These are phyloP conservation scores for Falco berigora DNA, from an alignment of 2,797 vertebrate species.

Conservation along the genomic window DNA sequence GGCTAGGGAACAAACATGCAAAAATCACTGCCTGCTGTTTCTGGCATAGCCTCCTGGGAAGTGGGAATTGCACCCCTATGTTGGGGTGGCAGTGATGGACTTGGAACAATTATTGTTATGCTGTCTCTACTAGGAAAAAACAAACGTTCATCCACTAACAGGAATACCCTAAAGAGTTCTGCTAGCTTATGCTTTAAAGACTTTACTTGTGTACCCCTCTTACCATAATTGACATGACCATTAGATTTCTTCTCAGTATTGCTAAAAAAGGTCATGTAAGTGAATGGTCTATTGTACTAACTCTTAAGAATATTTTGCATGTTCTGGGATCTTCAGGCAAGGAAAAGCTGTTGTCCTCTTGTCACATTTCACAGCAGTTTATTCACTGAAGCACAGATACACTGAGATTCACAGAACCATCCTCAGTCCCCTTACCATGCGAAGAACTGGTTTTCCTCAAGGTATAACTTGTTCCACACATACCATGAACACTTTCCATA, in stretches of 20 bases:
- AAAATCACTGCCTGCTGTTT: not conserved
- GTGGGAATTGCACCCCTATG: not conserved
- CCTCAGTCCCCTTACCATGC: not conserved
- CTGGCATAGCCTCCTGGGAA: not conserved
- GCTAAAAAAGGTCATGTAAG: not conserved
- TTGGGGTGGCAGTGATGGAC: not conserved
- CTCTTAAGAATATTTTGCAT: not conserved
- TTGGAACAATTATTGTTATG: not conserved
- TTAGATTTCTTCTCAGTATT: not conserved
- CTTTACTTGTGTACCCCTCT: not conserved
- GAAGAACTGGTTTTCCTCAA: not conserved
- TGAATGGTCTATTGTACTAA: not conserved
- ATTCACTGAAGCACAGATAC: not conserved
- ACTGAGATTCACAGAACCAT: not conserved
- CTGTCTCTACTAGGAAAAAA: not conserved
- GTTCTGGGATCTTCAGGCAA: not conserved
- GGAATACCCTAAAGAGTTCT: not conserved
- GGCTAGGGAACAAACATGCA: not conserved
- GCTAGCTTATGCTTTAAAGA: not conserved
- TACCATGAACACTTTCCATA: not conserved
- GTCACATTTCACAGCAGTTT: not conserved
- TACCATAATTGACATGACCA: not conserved
- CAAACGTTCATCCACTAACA: not conserved
- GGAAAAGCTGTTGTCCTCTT: not conserved
- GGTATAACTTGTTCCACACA: not conserved